Conservation (phyloP, 2,113 vertebrate genomes). For the Platichthys flesus region DNA sequence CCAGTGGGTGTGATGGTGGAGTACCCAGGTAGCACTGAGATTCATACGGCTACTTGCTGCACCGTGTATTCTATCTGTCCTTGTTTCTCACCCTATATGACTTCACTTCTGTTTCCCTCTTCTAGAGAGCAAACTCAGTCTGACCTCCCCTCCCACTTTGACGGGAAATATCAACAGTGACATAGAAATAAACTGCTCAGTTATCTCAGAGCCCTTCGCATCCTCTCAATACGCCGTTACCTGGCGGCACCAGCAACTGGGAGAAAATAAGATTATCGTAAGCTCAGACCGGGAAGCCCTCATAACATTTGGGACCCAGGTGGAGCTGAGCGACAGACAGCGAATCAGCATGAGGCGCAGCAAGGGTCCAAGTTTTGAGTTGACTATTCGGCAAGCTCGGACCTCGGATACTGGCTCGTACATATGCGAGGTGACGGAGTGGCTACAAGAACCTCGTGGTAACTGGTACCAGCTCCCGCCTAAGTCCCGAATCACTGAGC, state of each 20-base stretch:
- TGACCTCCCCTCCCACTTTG: slow-evolving; percentile 25
- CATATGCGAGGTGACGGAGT: slow-evolving; percentile 78
- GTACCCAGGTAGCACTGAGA: slow-evolving; percentile 81
- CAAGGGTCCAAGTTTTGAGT: slow-evolving; percentile 62
- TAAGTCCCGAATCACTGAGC: slow-evolving; percentile 10
- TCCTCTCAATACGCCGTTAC: slow-evolving; percentile 72
- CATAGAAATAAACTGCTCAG: slow-evolving; percentile 66
- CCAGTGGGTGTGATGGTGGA: slow-evolving; percentile 70
- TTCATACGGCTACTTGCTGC: neutral
- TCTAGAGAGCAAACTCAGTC: slow-evolving; percentile 65
- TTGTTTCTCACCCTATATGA: neutral
- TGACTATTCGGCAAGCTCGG: slow-evolving; percentile 64
- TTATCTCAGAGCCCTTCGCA: slow-evolving; percentile 3
- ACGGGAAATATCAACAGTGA: slow-evolving; percentile 44
- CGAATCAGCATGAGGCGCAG: slow-evolving; percentile 64
- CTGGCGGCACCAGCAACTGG: slow-evolving; percentile 64
- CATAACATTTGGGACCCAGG: slow-evolving; percentile 40
- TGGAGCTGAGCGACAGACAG: slow-evolving; percentile 18
- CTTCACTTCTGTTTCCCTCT: slow-evolving; percentile 16
- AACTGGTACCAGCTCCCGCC: slow-evolving; percentile 72
- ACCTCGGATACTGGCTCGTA: slow-evolving; percentile 74
- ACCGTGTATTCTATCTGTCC: neutral
- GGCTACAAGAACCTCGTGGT: slow-evolving; percentile 74
- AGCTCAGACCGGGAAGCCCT: slow-evolving; percentile 64
- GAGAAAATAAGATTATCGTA: slow-evolving; percentile 50